Evolutionary conservation across 2,797 vertebrate genomes (phyloP), one percentile per base, ranked within the genome.

Genomic region (Sciurus vulgaris): DNA sequence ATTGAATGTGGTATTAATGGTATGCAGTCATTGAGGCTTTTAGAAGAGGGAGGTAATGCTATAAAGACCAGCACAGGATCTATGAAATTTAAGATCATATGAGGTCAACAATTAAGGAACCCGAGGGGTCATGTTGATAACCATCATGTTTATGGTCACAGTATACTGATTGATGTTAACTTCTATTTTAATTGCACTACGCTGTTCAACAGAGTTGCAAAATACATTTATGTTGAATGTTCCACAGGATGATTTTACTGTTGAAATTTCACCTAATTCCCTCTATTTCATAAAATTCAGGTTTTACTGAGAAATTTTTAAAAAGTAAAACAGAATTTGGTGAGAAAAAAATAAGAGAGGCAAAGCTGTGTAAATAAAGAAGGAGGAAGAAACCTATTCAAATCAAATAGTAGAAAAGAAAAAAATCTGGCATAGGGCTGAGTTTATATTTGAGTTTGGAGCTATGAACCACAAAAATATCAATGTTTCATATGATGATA

Each of bases 401-500:
- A 65, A 49, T 85, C 79, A 73, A 95, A 51, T 51, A 56, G 26
- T 14, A 95, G 82, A 82, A 54, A 67, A 95, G 49, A 84, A 93
- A 73, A 13, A 86, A 61, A n/a, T 74, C 33, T 93, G 56, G 5
- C 24, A 87, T 93, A 51, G 47, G 9, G 3, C 24, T 89, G 28
- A 96, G 88, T 93, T 81, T 73, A 5, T 61, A 35, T 92, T 97
- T 95, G 81, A 65, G 35, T 63, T 61, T 95, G 72, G n/a, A 91
- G 59, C 78, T 72, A 67, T 1, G 0, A 94, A 33, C 18, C 28
- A 83, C 70, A 67, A 70, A 97, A 86, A 93, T 86, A 97, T 44
- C 0, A 7, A 41, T 59, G 26, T 33, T 95, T 77, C 47, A 38
- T 59, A 70, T 41, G 86, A n/a, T 24, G 82, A 76, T 70, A 41